Evolutionary conservation across 2,113 vertebrate genomes (phyloP).

Genomic region (Sula dactylatra): DNA sequence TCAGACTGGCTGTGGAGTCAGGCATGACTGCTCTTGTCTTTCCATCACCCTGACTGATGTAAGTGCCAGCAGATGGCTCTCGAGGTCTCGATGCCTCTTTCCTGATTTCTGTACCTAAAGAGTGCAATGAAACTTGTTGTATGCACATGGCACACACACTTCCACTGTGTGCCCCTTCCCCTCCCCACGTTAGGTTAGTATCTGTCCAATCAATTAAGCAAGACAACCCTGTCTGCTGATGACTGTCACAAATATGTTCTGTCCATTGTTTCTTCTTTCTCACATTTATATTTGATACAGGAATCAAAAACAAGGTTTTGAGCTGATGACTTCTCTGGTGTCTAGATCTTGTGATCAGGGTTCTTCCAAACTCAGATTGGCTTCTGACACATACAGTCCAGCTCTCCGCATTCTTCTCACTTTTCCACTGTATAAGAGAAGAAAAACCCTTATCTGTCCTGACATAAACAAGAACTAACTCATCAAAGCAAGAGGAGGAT

Average conservation of each 20-base stretch:
- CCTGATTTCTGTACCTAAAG: background rate
- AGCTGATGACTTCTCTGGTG: background rate
- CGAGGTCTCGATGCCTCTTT: background rate
- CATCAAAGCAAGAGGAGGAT: background rate
- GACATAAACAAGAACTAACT: background rate
- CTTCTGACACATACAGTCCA: background rate
- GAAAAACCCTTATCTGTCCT: background rate
- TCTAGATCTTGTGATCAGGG: background rate
- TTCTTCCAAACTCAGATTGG: constrained; percentile 46
- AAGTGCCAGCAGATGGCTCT: background rate
- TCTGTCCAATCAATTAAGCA: background rate
- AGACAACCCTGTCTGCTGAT: background rate
- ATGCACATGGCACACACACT: accelerated
- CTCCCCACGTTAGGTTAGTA: accelerated
- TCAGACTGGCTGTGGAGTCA: background rate
- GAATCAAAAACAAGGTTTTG: background rate
- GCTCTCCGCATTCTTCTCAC: background rate
- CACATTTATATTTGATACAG: background rate
- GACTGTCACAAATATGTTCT: background rate
- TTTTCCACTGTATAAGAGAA: background rate
- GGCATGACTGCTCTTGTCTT: background rate
- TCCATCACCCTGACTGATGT: background rate
- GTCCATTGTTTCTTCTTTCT: background rate
- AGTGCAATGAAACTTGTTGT: background rate
- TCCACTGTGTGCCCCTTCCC: background rate